phyloP scores from a whole-genome alignment of 1,140 invertebrate genomes.

The Branchinecta lindahli region DNA sequence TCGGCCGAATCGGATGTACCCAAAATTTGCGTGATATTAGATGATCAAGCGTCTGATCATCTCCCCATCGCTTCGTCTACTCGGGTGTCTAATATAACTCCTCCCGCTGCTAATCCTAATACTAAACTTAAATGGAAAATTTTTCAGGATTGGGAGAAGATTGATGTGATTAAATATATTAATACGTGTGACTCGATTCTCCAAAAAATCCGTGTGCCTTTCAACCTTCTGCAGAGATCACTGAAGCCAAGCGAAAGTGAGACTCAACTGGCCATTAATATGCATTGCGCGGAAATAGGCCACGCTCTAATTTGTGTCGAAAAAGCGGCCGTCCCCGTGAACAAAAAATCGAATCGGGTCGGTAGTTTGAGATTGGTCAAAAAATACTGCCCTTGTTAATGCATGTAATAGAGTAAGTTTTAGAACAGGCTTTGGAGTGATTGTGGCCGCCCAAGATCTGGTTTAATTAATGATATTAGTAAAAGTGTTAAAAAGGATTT shows the following conservation, averaged over 20 bases:
- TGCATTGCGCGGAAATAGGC: not conserved
- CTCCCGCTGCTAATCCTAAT: not conserved
- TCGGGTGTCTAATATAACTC: not conserved
- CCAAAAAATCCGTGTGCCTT: not conserved
- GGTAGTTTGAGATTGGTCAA: not conserved
- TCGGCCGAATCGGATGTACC: not conserved
- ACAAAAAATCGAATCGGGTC: not conserved
- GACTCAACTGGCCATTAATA: not conserved
- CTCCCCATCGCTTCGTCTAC: not conserved
- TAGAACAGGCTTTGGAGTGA: not conserved
- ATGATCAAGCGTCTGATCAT: not conserved
- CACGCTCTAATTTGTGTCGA: not conserved
- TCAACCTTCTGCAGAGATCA: not conserved
- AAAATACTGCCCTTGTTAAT: not conserved
- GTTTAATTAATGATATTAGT: not conserved
- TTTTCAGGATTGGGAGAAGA: not conserved
- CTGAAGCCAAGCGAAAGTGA: not conserved
- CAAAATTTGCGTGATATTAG: not conserved
- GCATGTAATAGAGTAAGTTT: not conserved
- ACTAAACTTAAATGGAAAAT: not conserved
- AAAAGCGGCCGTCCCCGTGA: not conserved
- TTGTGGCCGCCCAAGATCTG: slow-evolving; percentile 1
- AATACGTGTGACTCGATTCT: not conserved
- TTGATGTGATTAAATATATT: not conserved
- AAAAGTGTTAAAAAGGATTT: not conserved